phyloP scores from a whole-genome alignment of 2,113 vertebrate genomes.

The Aegithalos caudatus region DNA sequence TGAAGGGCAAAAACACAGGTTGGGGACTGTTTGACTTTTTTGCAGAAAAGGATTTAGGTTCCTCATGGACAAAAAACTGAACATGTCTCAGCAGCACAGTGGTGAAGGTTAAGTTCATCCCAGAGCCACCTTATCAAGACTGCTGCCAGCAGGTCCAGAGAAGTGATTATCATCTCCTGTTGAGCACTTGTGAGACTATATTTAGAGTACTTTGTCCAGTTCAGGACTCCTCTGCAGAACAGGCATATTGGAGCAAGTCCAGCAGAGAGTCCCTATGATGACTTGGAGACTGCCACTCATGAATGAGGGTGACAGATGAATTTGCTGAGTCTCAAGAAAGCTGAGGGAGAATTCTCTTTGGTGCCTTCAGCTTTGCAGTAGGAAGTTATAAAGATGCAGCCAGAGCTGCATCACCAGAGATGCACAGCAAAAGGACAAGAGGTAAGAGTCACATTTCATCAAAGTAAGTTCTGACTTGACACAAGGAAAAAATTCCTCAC shows the following conservation, averaged over 20 bases:
- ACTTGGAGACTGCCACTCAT: neutral
- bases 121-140: neutral
- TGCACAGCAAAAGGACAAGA: neutral
- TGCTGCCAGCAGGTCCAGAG: neutral
- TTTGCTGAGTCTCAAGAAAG: neutral
- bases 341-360: neutral
- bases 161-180: neutral
- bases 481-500: neutral
- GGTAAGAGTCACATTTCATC: neutral
- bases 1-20: neutral
- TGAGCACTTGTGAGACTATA: neutral
- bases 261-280: neutral
- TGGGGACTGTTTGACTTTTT: neutral
- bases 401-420: neutral
- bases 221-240: neutral
- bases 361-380: neutral
- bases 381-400: neutral
- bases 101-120: neutral
- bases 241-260: neutral
- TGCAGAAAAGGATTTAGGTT: neutral
- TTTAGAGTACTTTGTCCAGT: neutral
- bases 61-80: neutral
- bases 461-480: neutral
- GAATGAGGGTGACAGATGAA: neutral
- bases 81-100: neutral